Base-by-base conservation (phyloP, 2,797 vertebrate species). In the Novumbra hubbsi region DNA sequence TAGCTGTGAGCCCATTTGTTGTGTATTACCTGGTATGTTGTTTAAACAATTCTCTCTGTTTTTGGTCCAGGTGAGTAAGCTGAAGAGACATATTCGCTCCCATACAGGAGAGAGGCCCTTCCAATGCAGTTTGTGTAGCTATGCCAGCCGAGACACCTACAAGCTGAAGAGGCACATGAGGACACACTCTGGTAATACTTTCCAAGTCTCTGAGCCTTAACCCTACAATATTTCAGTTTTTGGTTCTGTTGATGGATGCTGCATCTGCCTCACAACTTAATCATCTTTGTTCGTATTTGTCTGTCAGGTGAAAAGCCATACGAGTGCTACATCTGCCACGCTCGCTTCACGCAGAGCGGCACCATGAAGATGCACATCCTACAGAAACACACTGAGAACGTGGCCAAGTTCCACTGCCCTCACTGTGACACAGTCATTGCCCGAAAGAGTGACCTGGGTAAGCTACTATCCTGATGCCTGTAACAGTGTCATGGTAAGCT, bases 161-260 rank as follows among this genome's bases (percentile, higher is more conserved):
- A 98, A 98, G 80, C 92, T 98, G 88, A 98, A 98, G 91, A 95
- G 97, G 87, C 96, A 98, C 88, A 98, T 98, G 96, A 95, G 97
- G 91, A 98, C 96, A 65, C 97, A 98, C 90, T 98, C 97, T 60
- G 97, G 97, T 98, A 93, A 74, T 73, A 12, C 3, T 12, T 12
- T 48, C 1, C 0, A 1, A 0, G 3, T 30, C 30, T 38, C 30
- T 60, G 21, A 4, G 55, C 55, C 21, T 5, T 27, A 11, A 60
- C 55, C 21, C 55, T 21, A 11, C 24, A 27, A 24, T 60, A 60
- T 27, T 57, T 12, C n/a, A 9, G n/a, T 3, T 21, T 60, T 27
- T 27, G 4, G n/a, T 60, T 55, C 21, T 60, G n/a, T 27, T 60
- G 55, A 27, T 60, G 9, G 55, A 60, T 12, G 55, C 55, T 60